Base-by-base conservation (phyloP, 2,797 vertebrate species). In the Gymnodraco acuticeps region DNA sequence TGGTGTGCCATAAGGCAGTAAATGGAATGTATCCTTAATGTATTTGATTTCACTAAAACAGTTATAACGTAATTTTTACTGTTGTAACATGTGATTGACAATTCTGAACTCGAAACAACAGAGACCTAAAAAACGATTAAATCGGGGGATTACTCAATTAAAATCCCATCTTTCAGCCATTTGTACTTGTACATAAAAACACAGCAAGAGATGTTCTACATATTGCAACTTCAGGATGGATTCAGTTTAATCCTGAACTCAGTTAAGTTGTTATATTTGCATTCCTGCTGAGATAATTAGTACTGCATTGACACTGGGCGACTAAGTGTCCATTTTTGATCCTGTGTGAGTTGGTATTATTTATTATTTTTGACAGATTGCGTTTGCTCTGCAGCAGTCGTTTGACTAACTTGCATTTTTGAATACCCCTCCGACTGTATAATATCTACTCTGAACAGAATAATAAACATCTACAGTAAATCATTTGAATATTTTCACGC, bases 291-390 rank as follows among this genome's bases (percentile, higher is more conserved):
- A 76, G 1, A 41, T 7, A 5, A 41, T 45, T 23, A 56, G n/a
- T 31, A 13, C 31, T 70, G 38, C 19, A 6, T 20, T 52, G 14
- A 64, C 3, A 45, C 59, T 61, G 60, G 31, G 43, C 8, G 23
- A 48, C 38, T 20, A 48, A 43, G 13, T 61, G 19, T 81, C 73
- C 6, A 38, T 61, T 77, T 83, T 82, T 80, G 62, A 77, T 83
- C 77, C 76, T 53, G 58, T 70, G 43, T 70, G 20, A 75, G 60
- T 10, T 58, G 16, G 71, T 17, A 20, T 59, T 59, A 41, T 63
- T 65, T 42, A 46, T 77, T 1, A 51, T 64, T 74, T 38, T 66
- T 68, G 56, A 52, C 73, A 74, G 76, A 79, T 82, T 64, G 74
- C 1, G 65, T 70, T 73, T 20, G 15, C n/a, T 75, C 11, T 42